Conservation (phyloP, 2,888 invertebrate genomes). For the Lasioglossum morio region DNA sequence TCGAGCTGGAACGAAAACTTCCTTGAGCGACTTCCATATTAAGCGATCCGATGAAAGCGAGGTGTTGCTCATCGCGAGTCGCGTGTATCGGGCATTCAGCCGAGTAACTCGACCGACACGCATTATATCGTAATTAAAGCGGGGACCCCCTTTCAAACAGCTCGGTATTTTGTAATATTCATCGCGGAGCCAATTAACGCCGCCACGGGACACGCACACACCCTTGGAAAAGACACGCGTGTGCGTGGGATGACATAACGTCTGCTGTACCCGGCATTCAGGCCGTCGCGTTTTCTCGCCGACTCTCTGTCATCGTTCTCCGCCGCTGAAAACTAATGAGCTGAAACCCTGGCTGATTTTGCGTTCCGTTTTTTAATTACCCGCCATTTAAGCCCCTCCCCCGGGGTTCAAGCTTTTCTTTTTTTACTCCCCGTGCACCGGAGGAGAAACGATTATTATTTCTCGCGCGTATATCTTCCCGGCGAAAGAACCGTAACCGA, state of each 20-base stretch:
- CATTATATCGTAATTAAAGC: constrained; percentile 66
- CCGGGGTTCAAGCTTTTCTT: background rate
- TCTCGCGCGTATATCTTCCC: constrained; percentile 33
- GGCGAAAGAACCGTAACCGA: constrained; percentile 19
- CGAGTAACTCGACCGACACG: constrained; percentile 37
- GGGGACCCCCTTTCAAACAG: constrained; percentile 44
- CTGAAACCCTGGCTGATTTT: constrained; percentile 73
- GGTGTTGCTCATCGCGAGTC: constrained; percentile 40
- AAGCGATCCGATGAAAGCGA: constrained; percentile 48
- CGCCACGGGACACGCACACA: constrained; percentile 33
- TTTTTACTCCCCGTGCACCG: constrained; percentile 7
- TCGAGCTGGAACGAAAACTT: constrained; percentile 44
- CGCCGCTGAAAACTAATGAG: constrained; percentile 72
- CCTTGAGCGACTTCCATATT: constrained; percentile 42
- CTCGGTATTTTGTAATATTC: constrained; percentile 62
- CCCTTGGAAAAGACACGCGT: background rate
- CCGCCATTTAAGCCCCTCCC: constrained; percentile 62
- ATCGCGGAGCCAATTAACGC: constrained; percentile 65
- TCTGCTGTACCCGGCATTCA: constrained; percentile 60
- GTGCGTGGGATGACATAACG: constrained; percentile 47
- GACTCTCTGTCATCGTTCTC: constrained; percentile 51
- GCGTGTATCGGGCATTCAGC: constrained; percentile 41
- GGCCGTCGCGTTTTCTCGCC: constrained; percentile 51
- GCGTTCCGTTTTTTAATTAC: constrained; percentile 74
- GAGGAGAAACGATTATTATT: constrained; percentile 50